Evolutionary conservation across 1,140 invertebrate species (phyloP), one percentile per base, ranked within the genome.

Genomic region (Tachypleus tridentatus): DNA sequence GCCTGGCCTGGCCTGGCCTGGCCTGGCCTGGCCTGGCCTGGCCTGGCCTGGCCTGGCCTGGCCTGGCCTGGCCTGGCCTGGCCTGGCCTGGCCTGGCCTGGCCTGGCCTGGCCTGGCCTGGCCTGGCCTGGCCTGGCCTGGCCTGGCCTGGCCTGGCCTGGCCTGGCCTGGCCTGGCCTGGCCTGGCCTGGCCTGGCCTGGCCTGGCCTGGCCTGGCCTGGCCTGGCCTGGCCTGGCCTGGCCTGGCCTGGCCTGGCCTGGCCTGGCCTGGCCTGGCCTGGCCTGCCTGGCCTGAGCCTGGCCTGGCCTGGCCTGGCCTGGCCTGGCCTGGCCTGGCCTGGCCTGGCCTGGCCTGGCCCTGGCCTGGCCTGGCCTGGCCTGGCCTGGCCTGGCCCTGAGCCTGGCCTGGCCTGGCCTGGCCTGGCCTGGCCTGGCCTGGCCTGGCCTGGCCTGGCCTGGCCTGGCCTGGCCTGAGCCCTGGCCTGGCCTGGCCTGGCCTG

Each of bases 41-140:
- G 69, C 69, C 70, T 70, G 66, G 66, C 70, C 70, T 70, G 63
- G 70, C 70, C 70, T 70, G 66, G 66, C 70, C 70, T 71, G 67
- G 70, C 70, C 70, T 71, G 70, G 70, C 69, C 70, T 69, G 69
- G 68, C 68, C 67, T 69, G 67, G 66, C 66, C 67, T 69, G 67
- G 63, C 64, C 58, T 62, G 57, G 57, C 64, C 64, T 67, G 64
- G 66, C 59, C 65, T 67, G 64, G 66, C 64, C 69, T 70, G 69
- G 69, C 69, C 69, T 70, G 69, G 69, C 69, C 67, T 69, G 67
- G 67, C 66, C 69, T 71, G 65, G 61, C 64, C 61, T 69, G 61
- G 67, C 67, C 67, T 69, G 66, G 67, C 68, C 67, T 69, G 69
- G 69, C 67, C 67, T 69, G 67, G 67, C 68, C 61, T 71, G 69